Conservation (phyloP, 1,140 invertebrate species). For the Brachionus angularis region DNA sequence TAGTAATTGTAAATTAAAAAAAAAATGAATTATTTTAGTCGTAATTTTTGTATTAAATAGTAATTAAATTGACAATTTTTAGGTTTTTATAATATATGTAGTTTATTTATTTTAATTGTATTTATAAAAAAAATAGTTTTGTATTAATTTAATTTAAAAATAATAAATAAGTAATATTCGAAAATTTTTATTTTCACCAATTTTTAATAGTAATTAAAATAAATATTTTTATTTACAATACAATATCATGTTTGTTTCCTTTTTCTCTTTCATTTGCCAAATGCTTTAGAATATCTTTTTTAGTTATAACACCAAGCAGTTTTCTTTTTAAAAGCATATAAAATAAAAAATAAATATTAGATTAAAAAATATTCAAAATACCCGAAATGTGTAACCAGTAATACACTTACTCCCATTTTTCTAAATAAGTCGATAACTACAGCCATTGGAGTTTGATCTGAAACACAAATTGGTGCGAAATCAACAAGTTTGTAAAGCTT, state of each 20-base stretch:
- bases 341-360: neutral
- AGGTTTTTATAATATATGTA: too few relatives aligned
- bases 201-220: neutral
- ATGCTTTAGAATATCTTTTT: slow-evolving; percentile 85
- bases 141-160: too few relatives aligned
- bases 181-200: neutral
- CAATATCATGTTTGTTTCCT: neutral
- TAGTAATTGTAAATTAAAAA: slow-evolving; percentile 28
- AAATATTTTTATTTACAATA: neutral
- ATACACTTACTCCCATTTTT: slow-evolving; percentile 91
- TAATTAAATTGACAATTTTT: too few relatives aligned
- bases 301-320: slow-evolving; percentile 92
- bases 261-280: slow-evolving; percentile 53
- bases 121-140: too few relatives aligned
- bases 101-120: too few relatives aligned
- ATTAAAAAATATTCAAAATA: neutral
- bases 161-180: too few relatives aligned
- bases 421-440: slow-evolving; percentile 99
- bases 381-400: slow-evolving; percentile 71
- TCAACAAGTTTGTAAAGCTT: slow-evolving; percentile 22
- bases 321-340: slow-evolving; percentile 66
- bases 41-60: neutral
- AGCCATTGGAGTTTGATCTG: slow-evolving; percentile 99
- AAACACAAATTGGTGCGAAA: slow-evolving; percentile 85
- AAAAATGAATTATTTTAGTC: neutral